phyloP scores from a whole-genome alignment of 2,113 vertebrate species.

The Vulpes vulpes region DNA sequence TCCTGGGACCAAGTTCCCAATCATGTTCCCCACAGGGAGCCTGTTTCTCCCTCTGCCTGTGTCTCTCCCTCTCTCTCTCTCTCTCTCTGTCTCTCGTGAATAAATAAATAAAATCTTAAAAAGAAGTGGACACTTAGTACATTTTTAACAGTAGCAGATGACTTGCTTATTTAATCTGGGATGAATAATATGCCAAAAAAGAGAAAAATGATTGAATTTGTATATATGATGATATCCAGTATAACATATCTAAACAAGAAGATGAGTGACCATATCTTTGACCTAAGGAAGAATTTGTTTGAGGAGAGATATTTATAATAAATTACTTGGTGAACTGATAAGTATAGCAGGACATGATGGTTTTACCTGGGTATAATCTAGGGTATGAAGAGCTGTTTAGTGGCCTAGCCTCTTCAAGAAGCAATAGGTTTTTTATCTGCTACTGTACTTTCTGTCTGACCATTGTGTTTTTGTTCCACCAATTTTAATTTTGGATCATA shows the following conservation, averaged over 20 bases:
- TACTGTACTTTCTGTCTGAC: neutral
- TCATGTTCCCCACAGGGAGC: too few relatives aligned
- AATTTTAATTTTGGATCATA: conserved; percentile 27
- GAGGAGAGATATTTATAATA: neutral
- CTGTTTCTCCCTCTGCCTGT: too few relatives aligned
- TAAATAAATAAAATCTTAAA: too few relatives aligned
- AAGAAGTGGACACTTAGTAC: neutral
- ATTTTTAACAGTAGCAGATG: neutral
- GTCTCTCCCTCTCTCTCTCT: too few relatives aligned
- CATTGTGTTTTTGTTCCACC: neutral
- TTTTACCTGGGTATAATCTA: neutral
- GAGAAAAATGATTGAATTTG: neutral
- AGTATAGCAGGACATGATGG: neutral
- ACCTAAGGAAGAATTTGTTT: neutral
- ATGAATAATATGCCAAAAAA: neutral
- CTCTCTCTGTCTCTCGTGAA: too few relatives aligned
- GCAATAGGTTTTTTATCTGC: neutral
- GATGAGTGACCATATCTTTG: neutral
- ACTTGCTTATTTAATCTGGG: neutral
- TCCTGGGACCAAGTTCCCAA: too few relatives aligned
- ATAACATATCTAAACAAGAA: neutral
- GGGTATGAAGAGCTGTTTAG: neutral
- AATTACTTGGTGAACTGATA: neutral
- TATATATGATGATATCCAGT: neutral
- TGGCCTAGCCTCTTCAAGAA: neutral